phyloP scores from a whole-genome alignment of 2,113 vertebrate species.

The Spea bombifrons region DNA sequence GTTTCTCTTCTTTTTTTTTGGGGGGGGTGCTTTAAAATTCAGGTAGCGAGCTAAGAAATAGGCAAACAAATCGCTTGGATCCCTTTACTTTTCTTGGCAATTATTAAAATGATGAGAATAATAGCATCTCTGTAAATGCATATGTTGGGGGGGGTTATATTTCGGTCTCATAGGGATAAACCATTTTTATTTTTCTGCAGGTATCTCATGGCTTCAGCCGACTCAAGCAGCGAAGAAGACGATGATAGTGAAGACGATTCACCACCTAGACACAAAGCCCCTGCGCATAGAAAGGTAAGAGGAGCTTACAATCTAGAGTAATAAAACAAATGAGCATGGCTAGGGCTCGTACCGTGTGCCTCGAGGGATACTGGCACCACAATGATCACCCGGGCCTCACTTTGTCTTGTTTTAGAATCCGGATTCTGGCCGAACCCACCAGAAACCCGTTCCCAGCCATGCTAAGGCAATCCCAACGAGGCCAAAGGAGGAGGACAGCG shows the following conservation, averaged over 20 bases:
- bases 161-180: no score
- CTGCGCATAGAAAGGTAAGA: constrained; percentile 32
- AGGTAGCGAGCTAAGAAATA: no score
- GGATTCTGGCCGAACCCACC: constrained; percentile 34
- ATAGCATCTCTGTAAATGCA: no score
- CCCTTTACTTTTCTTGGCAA: no score
- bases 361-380: no score
- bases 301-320: no score
- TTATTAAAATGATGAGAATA: no score
- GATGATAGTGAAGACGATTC: constrained; percentile 59
- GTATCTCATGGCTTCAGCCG: constrained; percentile 77
- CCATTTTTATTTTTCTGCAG: constrained; percentile 49
- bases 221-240: constrained; percentile 66
- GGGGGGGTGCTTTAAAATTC: neutral
- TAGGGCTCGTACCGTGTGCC: no score
- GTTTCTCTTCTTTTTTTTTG: constrained; percentile 3
- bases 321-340: no score
- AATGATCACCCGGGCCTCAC: neutral
- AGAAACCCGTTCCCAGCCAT: constrained; percentile 37
- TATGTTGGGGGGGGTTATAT: neutral
- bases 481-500: constrained; percentile 46
- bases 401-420: constrained; percentile 4
- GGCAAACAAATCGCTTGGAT: no score
- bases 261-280: constrained; percentile 16
- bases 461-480: constrained; percentile 32